Evolutionary conservation across 2,888 invertebrate species (phyloP).

Genomic region (Mycogona germanica): DNA sequence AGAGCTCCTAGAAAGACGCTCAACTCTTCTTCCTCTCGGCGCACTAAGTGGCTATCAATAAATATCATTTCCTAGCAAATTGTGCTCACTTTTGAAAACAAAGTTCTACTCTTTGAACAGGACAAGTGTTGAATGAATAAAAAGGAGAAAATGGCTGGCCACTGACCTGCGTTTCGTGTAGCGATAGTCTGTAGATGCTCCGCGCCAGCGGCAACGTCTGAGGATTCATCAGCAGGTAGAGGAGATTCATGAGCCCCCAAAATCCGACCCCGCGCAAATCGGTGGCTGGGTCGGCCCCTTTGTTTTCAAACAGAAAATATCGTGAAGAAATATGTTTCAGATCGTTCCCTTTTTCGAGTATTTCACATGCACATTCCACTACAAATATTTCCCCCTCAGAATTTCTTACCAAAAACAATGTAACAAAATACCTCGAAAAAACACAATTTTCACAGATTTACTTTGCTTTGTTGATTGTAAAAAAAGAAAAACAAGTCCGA

Average conservation of each 20-base stretch:
- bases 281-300: slow-evolving; percentile 39
- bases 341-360: too few relatives aligned
- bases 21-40: too few relatives aligned
- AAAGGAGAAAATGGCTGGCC: not conserved
- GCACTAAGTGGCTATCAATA: too few relatives aligned
- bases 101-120: too few relatives aligned
- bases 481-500: not conserved
- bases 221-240: slow-evolving; percentile 36
- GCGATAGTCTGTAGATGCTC: slow-evolving; percentile 37
- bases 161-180: slow-evolving; percentile 35
- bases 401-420: too few relatives aligned
- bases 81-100: too few relatives aligned
- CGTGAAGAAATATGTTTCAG: too few relatives aligned
- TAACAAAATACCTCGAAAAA: not conserved
- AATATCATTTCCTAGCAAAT: not conserved
- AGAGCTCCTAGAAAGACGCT: too few relatives aligned
- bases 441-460: too few relatives aligned
- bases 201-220: slow-evolving; percentile 31
- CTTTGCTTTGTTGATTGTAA: too few relatives aligned
- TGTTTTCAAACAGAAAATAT: too few relatives aligned
- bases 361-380: not conserved
- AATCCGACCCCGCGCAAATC: slow-evolving; percentile 42
- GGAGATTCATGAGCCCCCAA: slow-evolving; percentile 39
- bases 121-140: not conserved
- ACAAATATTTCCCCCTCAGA: not conserved